Evolutionary conservation across 2,113 vertebrate species (phyloP).

Genomic region (Poecilia latipinna): DNA sequence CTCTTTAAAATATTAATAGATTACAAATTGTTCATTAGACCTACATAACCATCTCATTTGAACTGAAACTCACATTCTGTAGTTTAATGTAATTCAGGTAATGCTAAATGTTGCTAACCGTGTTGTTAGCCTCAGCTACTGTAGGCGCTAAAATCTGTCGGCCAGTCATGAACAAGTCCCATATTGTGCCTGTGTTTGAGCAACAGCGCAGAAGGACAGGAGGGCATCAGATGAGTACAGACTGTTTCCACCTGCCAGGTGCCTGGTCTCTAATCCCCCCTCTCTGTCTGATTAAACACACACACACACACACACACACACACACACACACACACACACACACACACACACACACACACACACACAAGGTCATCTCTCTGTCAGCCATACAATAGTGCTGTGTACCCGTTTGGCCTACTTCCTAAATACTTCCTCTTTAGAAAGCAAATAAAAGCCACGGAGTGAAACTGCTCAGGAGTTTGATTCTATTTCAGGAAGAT

Average conservation of each 20-base stretch:
- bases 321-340: slow-evolving; percentile 51
- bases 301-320: slow-evolving; percentile 53
- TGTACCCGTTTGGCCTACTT: slow-evolving; percentile 72
- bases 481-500: not conserved
- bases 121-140: not conserved
- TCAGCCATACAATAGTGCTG: slow-evolving; percentile 74
- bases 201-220: slow-evolving; percentile 50
- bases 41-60: too few relatives aligned
- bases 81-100: not conserved
- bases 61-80: not conserved
- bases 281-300: slow-evolving; percentile 79
- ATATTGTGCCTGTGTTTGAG: slow-evolving; percentile 32
- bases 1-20: too few relatives aligned
- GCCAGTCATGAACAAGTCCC: slow-evolving; percentile 33
- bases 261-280: slow-evolving; percentile 76
- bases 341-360: slow-evolving; percentile 51
- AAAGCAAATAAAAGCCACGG: slow-evolving; percentile 52
- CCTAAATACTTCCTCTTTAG: slow-evolving; percentile 69
- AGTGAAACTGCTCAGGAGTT: slow-evolving; percentile 8
- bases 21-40: too few relatives aligned
- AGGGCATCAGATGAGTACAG: slow-evolving; percentile 75
- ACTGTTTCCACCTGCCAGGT: slow-evolving; percentile 77
- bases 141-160: not conserved
- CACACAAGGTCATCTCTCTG: slow-evolving; percentile 75
- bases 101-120: not conserved